Evolutionary conservation across 2,888 invertebrate species (phyloP).

Genomic region (Cacoxenus indagator): DNA sequence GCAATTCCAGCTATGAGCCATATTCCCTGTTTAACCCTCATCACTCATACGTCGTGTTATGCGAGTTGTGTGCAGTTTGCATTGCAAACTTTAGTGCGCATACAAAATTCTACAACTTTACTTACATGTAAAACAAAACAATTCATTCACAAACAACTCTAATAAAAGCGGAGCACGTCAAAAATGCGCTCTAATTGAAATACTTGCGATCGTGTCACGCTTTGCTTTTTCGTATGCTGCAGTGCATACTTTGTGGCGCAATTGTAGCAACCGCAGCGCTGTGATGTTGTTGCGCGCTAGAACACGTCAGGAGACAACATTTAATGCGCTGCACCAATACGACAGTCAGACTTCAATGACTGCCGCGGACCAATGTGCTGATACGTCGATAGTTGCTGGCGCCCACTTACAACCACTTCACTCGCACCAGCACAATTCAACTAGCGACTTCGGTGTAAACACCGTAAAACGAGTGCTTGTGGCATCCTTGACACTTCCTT

Average conservation of each 20-base stretch:
- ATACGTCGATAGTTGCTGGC: too few species aligned
- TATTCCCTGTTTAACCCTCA: neutral
- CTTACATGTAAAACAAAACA: neutral
- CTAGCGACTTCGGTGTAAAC: slow-evolving; percentile 1
- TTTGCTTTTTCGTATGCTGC: neutral
- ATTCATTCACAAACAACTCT: neutral
- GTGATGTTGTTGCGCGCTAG: too few species aligned
- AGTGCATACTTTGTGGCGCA: neutral
- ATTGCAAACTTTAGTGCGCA: neutral
- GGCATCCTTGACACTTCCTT: slow-evolving; percentile 14
- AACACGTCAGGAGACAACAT: neutral
- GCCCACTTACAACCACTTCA: too few species aligned
- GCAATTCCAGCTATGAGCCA: neutral
- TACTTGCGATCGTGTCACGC: neutral
- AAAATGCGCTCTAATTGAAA: neutral
- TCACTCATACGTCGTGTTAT: neutral
- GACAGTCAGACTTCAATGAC: too few species aligned
- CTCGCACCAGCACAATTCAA: too few species aligned
- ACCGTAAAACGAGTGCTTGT: slow-evolving; percentile 13
- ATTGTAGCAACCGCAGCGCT: neutral
- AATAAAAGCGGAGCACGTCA: neutral
- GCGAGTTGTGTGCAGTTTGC: neutral
- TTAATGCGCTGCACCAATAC: neutral
- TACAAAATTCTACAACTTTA: neutral
- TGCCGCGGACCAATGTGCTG: too few species aligned